phyloP scores from a whole-genome alignment of 2,888 invertebrate genomes.

The Cepaea hortensis region DNA sequence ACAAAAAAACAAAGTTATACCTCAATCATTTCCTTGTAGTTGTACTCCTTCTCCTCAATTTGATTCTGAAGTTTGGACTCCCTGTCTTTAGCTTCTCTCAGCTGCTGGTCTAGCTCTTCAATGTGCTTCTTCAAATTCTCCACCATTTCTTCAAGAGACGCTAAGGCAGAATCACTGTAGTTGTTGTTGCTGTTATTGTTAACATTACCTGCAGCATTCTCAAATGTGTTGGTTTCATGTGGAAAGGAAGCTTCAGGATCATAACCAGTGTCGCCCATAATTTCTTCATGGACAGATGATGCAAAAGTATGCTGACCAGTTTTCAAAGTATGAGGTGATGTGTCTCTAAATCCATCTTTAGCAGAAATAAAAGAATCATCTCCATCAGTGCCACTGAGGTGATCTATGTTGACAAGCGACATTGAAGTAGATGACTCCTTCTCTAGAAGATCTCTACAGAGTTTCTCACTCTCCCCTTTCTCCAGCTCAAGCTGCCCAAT shows the following conservation, averaged over 20 bases:
- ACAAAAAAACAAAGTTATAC: constrained; percentile 24
- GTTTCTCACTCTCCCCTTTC: constrained; percentile 55
- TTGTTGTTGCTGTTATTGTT: constrained; percentile 33
- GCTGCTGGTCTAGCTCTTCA: constrained; percentile 35
- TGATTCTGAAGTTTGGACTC: constrained; percentile 46
- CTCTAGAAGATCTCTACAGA: constrained; percentile 48
- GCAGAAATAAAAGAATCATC: constrained; percentile 39
- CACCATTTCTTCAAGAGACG: constrained; percentile 44
- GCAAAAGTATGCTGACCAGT: neutral
- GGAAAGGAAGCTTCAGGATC: constrained; percentile 28
- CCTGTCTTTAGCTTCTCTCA: constrained; percentile 33
- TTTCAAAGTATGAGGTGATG: neutral
- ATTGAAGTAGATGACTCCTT: constrained; percentile 44
- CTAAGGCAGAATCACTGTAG: neutral
- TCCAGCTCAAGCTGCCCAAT: constrained; percentile 55
- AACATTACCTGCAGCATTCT: constrained; percentile 12
- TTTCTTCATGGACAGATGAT: neutral
- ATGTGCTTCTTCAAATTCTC: constrained; percentile 41
- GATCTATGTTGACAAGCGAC: neutral
- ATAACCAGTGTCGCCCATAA: neutral
- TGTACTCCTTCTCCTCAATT: constrained; percentile 54
- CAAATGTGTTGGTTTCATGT: constrained; percentile 24
- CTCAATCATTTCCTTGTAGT: constrained; percentile 54
- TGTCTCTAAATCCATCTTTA: constrained; percentile 10
- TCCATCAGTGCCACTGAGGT: constrained; percentile 29